Percentiles rank a stretch among this genome's conserved stretches.
Evolutionary conservation across 2,888 invertebrate genomes (phyloP).

Genomic region (Melikaiella ostensackeni): DNA sequence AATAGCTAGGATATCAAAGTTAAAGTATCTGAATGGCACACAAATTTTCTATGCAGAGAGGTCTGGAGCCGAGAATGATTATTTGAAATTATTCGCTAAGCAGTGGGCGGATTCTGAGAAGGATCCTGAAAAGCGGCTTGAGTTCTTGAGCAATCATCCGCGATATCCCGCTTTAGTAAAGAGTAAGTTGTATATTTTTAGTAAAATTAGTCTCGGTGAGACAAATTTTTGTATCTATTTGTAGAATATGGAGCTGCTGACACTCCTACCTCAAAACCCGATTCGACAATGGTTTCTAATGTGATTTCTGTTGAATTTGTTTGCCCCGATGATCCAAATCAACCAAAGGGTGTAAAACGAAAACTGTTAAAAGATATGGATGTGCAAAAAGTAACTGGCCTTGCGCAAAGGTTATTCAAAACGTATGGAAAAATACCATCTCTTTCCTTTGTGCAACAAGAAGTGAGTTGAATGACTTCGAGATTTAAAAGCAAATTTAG

Average conservation of each 20-base stretch:
- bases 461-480: slow-evolving; percentile 67
- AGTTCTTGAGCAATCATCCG: slow-evolving; percentile 86
- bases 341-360: slow-evolving; percentile 80
- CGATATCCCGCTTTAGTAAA: slow-evolving; percentile 86
- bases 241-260: slow-evolving; percentile 91
- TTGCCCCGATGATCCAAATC: slow-evolving; percentile 78
- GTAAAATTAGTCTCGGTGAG: slow-evolving; percentile 1
- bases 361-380: slow-evolving; percentile 88
- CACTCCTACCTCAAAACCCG: slow-evolving; percentile 84
- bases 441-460: slow-evolving; percentile 74
- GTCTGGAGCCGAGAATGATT: slow-evolving; percentile 94
- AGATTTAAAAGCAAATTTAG: neutral
- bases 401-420: slow-evolving; percentile 87
- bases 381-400: slow-evolving; percentile 89
- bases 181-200: slow-evolving; percentile 80
- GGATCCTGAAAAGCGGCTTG: slow-evolving; percentile 75
- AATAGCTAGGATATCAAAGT: slow-evolving; percentile 87
- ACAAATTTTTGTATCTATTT: slow-evolving; percentile 53
- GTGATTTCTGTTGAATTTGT: slow-evolving; percentile 80
- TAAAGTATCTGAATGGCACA: slow-evolving; percentile 87
- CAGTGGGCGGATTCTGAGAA: slow-evolving; percentile 84
- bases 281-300: slow-evolving; percentile 80
- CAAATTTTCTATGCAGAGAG: slow-evolving; percentile 84
- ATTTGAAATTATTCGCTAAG: slow-evolving; percentile 88
- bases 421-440: slow-evolving; percentile 77